phyloP scores from a whole-genome alignment of 2,797 vertebrate genomes.

The Thripadectes ignobilis region DNA sequence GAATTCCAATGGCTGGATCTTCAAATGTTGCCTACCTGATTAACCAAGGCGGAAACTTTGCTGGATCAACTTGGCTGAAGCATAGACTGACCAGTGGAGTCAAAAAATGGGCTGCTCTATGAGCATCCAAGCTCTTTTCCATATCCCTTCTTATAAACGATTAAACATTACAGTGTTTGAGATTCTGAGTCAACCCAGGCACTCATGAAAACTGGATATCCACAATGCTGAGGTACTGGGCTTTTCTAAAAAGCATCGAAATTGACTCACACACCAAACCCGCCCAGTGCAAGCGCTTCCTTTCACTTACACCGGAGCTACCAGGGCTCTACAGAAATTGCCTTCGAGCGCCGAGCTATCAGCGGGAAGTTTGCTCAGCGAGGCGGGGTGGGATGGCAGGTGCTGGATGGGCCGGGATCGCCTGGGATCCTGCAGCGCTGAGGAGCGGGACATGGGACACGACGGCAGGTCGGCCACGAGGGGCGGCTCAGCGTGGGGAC shows the following conservation, averaged over 20 bases:
- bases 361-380: background rate
- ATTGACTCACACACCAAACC: background rate
- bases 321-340: background rate
- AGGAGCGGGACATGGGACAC: rapidly evolving
- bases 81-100: rapidly evolving
- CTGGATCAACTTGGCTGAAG: background rate
- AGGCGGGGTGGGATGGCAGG: rapidly evolving
- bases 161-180: background rate
- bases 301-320: background rate
- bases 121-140: background rate
- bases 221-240: background rate
- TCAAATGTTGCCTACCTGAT: background rate
- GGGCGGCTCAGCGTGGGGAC: rapidly evolving
- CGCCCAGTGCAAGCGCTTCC: background rate
- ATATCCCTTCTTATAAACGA: rapidly evolving
- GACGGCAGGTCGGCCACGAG: rapidly evolving
- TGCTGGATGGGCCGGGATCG: rapidly evolving
- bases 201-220: background rate
- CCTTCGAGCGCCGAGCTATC: rapidly evolving
- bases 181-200: rapidly evolving
- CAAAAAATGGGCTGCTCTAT: background rate
- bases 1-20: background rate
- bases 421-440: rapidly evolving
- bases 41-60: background rate
- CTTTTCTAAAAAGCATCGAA: background rate